Base-by-base conservation (phyloP, 37 sponge, comb jelly and placozoan species). In the Ephydatia muelleri region DNA sequence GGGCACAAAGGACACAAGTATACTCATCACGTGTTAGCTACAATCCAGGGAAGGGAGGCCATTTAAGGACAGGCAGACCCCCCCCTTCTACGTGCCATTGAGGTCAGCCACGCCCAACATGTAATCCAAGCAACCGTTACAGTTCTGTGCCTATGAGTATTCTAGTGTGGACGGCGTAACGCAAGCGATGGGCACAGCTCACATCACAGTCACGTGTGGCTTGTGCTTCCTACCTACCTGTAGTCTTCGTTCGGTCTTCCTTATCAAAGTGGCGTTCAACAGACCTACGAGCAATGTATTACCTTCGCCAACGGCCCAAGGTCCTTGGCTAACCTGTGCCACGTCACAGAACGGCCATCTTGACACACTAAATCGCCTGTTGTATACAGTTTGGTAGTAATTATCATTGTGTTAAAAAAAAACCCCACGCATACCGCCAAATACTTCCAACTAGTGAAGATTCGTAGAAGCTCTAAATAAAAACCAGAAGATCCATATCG, bases 291-390 rank as follows among this genome's bases (percentile, higher is more conserved):
- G 88, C 82, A 2, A 67, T 49, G 75, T 81, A 94, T 66, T 94
- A 94, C 73, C 85, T 85, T 38, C 75, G 49, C 94, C 94, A 94
- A 38, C 91, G 72, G 28, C 49, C 35, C n/a, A n/a, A 1, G 89
- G 82, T 8, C 89, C 93, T 32, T 78, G 79, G 29, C 77, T 49
- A 31, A 90, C 70, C 73, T 87, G 87, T 16, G n/a, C 39, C 30
- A 90, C 37, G 75, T 93, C 84, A 85, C 94, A 90, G 66, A 93
- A 93, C 30, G 72, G 38, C 94, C 94, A 93, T 22, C 94, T 74
- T 31, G 75, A 35, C 36, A 93, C 65, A 38, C 87, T 75, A 65
- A 79, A 84, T 25, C 74, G 80, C 34, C 94, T 93, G 73, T 1
- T 34, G 35, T 21, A 22, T 22, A 21, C n/a, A n/a, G n/a, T n/a